A percentile compares a stretch with the other conserved stretches of the same genome.
Conservation (phyloP, 2,888 invertebrate species). For the Melinaea menophilus region DNA sequence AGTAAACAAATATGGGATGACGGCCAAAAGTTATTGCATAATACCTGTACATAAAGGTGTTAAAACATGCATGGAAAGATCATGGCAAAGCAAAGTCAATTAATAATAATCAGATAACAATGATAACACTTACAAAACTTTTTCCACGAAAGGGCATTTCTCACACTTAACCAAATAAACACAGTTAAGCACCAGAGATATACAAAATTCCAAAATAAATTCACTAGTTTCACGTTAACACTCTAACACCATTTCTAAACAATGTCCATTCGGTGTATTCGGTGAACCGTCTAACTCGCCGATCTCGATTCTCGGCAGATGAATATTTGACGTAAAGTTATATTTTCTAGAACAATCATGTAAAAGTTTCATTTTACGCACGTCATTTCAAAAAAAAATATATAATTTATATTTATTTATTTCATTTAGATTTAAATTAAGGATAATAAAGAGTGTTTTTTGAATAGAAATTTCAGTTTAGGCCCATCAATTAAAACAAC, state of each 20-base stretch:
- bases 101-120: conserved; percentile 40
- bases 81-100: conserved; percentile 31
- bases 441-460: too few species aligned
- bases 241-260: conserved; percentile 38
- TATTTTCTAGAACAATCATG: conserved; percentile 63
- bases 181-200: conserved; percentile 34
- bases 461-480: too few species aligned
- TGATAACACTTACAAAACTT: conserved; percentile 63
- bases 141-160: conserved; percentile 71
- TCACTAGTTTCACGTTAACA: conserved; percentile 36
- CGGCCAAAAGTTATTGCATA: conserved; percentile 38
- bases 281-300: conserved; percentile 15
- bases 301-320: conserved; percentile 32
- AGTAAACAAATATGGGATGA: conserved; percentile 50
- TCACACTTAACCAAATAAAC: conserved; percentile 42
- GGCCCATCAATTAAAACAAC: too few species aligned
- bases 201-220: conserved; percentile 19
- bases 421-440: too few species aligned
- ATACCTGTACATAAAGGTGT: conserved; percentile 35
- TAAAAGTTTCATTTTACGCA: conserved; percentile 24
- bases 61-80: conserved; percentile 42
- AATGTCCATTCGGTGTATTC: conserved; percentile 23
- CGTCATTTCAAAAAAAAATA: too few species aligned
- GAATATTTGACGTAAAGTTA: conserved; percentile 43
- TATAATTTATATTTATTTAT: too few species aligned